Conservation (phyloP, 2,797 vertebrate species). For the Melanotaenia trifasciata region DNA sequence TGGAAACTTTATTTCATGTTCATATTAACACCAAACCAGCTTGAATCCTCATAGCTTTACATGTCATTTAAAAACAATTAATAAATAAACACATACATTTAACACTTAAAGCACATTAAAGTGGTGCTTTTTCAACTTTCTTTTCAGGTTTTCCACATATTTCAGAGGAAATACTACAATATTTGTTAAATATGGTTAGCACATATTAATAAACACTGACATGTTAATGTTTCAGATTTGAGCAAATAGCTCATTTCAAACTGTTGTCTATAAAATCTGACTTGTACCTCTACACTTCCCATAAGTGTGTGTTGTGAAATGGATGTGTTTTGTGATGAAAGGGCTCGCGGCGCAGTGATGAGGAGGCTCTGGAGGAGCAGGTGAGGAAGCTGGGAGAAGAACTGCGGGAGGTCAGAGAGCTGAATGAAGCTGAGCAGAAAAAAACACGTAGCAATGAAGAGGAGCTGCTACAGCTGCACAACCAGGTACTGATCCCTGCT, state of each 20-base stretch:
- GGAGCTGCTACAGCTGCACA: constrained; percentile 91
- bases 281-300: not conserved
- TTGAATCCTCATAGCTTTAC: not conserved
- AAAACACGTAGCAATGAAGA: constrained; percentile 87
- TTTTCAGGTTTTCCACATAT: not conserved
- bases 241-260: no score
- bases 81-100: not conserved
- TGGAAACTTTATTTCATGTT: not conserved
- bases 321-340: constrained; percentile 67
- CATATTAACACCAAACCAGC: no score
- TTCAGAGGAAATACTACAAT: not conserved
- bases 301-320: constrained; percentile 9
- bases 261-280: no score
- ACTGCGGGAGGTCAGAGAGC: constrained; percentile 88
- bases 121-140: not conserved
- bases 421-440: constrained; percentile 91
- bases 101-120: not conserved
- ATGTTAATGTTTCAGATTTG: no score
- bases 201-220: no score
- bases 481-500: constrained; percentile 83
- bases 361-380: constrained; percentile 96
- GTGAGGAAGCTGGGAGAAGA: constrained; percentile 93
- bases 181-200: not conserved
- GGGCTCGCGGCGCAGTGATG: constrained; percentile 91
- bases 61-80: not conserved